Base-by-base conservation (phyloP, 2,113 vertebrate species). In the Oreochromis spilurus region DNA sequence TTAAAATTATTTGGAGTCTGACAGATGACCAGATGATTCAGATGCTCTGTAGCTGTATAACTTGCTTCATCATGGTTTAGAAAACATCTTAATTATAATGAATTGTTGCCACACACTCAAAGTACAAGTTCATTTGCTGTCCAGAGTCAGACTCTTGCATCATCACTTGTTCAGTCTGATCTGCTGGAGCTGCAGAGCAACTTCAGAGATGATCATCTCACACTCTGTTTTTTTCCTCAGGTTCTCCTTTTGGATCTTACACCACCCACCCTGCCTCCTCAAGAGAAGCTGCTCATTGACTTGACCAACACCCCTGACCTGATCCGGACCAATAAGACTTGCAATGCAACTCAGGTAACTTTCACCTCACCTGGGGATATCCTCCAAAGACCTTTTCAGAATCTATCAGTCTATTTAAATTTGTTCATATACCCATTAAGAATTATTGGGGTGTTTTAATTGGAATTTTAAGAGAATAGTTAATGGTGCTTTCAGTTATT, bases 211-310 rank as follows among this genome's bases (percentile, higher is more conserved):
- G 5, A 36, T n/a, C 6, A 7, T 48, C 45, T 5, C 5, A 6
- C 13, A 82, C 40, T 26, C 11, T 43, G 16, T 53, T 31, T 21
- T 19, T 58, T 21, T 21, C 55, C 19, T 31, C 86, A 97, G 96
- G 91, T 96, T 55, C 87, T 97, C 21, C 94, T 97, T 45, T 72
- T 97, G 70, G 96, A 96, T 81, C 94, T 95, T 53, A 95, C 96
- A 4, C 85, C 93, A 84, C 96, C 95, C 4, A 29, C 77, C 40
- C 55, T 89, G n/a, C 93, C 85, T 7, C 83, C 90, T 45, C 90
- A 92, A 8, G 96, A 97, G 81, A 96, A 96, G 36, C 89, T 95
- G 19, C 96, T 97, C 31, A 97, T 97, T 34, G 96, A 97, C 84
- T 91, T 97, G 58, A 95, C 90, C 29, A 97, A 97, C 90, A 97